Conservation (phyloP, 2,888 invertebrate species). For the Crocallis elinguaria region DNA sequence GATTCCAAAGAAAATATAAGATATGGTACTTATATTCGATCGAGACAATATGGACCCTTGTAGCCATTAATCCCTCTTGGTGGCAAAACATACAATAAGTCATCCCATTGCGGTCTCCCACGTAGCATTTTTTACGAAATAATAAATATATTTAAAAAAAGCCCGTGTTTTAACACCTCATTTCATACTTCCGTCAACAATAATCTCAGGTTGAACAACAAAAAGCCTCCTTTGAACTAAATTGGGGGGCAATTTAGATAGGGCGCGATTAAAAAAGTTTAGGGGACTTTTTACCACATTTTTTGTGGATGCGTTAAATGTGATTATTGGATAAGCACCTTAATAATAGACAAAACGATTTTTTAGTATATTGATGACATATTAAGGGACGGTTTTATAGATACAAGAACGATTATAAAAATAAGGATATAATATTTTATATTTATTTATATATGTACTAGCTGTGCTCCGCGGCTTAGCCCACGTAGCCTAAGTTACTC, state of each 20-base stretch:
- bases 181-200: conserved; percentile 54
- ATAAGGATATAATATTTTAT: too few species aligned
- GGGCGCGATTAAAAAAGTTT: conserved; percentile 50
- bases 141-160: conserved; percentile 37
- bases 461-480: too few species aligned
- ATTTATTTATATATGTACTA: too few species aligned
- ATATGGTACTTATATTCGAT: too few species aligned
- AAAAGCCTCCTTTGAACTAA: conserved; percentile 55
- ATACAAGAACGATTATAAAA: neutral
- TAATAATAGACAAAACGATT: conserved; percentile 12
- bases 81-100: neutral
- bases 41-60: too few species aligned
- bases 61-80: neutral
- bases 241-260: conserved; percentile 51
- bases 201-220: conserved; percentile 39
- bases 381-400: neutral
- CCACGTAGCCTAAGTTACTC: too few species aligned
- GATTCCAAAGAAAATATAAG: too few species aligned
- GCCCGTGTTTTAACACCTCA: conserved; percentile 48
- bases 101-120: conserved; percentile 44
- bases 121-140: conserved; percentile 45
- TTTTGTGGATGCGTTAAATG: conserved; percentile 38
- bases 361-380: conserved; percentile 1
- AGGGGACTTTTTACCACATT: conserved; percentile 54
- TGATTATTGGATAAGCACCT: conserved; percentile 42